phyloP scores from a whole-genome alignment of 2,113 vertebrate genomes.

The Heterotis niloticus region DNA sequence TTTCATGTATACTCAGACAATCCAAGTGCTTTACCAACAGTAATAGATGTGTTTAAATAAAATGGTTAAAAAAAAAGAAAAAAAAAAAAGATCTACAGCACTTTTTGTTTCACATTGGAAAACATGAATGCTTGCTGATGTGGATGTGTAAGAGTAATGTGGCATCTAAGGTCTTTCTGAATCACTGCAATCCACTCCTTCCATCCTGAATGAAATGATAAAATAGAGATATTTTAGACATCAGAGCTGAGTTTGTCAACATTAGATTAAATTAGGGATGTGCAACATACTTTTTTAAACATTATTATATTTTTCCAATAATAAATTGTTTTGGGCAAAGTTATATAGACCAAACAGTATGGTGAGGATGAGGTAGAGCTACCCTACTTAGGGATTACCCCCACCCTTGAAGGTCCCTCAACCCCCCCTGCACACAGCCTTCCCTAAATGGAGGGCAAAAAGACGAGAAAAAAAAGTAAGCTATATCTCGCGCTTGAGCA shows the following conservation, averaged over 20 bases:
- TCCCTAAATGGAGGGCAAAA: slow-evolving; percentile 12
- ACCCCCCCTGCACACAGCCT: slow-evolving; percentile 2
- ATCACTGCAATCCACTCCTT: background rate
- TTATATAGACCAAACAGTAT: no score
- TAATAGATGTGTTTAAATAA: no score
- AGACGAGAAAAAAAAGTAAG: background rate
- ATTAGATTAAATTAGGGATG: background rate
- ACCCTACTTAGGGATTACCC: background rate
- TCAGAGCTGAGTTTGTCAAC: background rate
- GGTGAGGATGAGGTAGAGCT: background rate
- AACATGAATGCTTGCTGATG: background rate
- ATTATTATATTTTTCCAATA: background rate
- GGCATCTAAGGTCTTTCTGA: background rate
- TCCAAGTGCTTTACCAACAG: no score
- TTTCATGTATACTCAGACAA: no score
- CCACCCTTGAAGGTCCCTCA: background rate
- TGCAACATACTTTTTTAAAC: background rate
- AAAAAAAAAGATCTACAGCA: no score
- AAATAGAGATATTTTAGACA: slow-evolving; percentile 1
- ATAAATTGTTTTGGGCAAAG: background rate
- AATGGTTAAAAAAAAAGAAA: no score
- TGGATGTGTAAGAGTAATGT: background rate
- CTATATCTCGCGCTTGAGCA: slow-evolving; percentile 3
- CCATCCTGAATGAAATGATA: background rate
- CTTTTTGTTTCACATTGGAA: background rate